phyloP scores from a whole-genome alignment of 2,797 vertebrate species.

The Rallus crepitans region DNA sequence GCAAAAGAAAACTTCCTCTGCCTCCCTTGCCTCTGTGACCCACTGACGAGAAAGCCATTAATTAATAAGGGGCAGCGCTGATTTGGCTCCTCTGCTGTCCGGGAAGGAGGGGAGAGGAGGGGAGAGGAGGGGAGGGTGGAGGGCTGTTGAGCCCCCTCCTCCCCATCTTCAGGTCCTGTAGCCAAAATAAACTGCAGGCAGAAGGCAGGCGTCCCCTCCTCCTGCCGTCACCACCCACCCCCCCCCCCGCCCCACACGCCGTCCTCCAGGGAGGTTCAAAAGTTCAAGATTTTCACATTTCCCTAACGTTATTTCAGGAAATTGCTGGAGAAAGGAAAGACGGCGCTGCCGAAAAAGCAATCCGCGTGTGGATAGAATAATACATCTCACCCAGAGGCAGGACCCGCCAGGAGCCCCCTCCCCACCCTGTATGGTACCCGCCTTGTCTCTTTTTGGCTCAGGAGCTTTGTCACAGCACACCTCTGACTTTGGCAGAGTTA shows the following conservation, averaged over 20 bases:
- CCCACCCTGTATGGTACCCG: rapidly evolving
- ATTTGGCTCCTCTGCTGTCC: neutral
- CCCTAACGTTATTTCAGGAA: conserved; percentile 23
- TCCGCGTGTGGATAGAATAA: neutral
- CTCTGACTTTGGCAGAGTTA: rapidly evolving
- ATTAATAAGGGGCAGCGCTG: conserved; percentile 46
- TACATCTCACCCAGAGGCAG: neutral
- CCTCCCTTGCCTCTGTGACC: conserved; percentile 26
- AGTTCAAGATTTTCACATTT: conserved; percentile 45
- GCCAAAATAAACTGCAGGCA: conserved; percentile 60
- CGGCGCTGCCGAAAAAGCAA: conserved; percentile 45
- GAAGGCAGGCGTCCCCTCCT: conserved; percentile 14
- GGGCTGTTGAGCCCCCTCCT: neutral
- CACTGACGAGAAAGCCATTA: conserved; percentile 35
- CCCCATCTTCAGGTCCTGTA: neutral
- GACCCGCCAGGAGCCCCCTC: neutral
- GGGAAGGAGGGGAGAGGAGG: too few relatives aligned
- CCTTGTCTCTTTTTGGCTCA: rapidly evolving
- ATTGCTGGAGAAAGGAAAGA: conserved; percentile 46
- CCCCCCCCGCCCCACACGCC: neutral
- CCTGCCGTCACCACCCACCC: neutral
- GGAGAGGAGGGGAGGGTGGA: too few relatives aligned
- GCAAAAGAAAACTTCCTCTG: conserved; percentile 64
- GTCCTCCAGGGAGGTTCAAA: conserved; percentile 47
- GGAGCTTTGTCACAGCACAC: neutral